Evolutionary conservation across 2,888 invertebrate genomes (phyloP).

Genomic region (Hirudinaria manillensis): DNA sequence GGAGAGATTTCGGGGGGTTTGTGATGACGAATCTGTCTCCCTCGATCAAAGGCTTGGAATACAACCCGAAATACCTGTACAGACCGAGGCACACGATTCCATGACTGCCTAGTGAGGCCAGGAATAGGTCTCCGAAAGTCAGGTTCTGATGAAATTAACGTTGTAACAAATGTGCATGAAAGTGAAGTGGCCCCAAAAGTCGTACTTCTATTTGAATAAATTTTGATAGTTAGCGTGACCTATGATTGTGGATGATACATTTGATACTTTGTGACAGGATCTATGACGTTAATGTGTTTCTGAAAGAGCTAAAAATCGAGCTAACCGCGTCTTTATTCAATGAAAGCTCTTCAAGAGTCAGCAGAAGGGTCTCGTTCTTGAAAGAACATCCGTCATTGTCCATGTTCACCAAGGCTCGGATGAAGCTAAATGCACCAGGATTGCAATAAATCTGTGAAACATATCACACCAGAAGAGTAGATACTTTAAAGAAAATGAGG

Average conservation of each 20-base stretch:
- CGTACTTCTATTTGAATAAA: no score
- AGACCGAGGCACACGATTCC: background rate
- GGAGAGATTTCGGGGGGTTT: background rate
- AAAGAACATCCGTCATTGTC: background rate
- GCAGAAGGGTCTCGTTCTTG: background rate
- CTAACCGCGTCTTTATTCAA: background rate
- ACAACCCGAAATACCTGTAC: background rate
- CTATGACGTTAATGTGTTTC: no score
- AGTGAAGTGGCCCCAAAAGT: no score
- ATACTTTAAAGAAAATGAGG: background rate
- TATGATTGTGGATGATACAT: no score
- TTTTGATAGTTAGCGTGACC: no score
- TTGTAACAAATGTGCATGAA: no score
- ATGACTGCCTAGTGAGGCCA: background rate
- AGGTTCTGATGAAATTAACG: background rate
- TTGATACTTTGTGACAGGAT: no score
- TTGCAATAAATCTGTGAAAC: constrained; percentile 3
- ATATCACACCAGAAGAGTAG: background rate
- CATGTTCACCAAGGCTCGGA: constrained; percentile 1
- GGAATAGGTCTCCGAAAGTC: constrained; percentile 1
- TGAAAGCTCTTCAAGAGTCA: background rate
- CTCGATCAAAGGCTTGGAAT: background rate
- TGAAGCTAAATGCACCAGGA: constrained; percentile 5
- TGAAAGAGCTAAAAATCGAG: no score
- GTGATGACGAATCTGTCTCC: constrained; percentile 1